Conservation (phyloP, 1,140 invertebrate genomes). For the Tetragonula clypearis region DNA sequence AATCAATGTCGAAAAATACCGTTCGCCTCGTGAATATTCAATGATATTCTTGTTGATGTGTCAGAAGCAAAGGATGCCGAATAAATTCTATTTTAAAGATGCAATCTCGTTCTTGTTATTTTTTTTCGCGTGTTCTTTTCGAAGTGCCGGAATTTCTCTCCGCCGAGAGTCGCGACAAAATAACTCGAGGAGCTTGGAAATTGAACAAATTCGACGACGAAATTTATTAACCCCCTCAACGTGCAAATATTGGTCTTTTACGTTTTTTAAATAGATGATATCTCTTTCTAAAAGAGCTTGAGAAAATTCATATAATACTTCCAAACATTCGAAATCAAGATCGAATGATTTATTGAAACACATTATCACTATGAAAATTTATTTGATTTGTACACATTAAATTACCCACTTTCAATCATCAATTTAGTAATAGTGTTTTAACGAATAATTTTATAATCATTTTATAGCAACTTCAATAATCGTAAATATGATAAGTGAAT, state of each 20-base stretch:
- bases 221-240: not conserved
- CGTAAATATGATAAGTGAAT: too few species aligned
- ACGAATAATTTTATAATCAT: too few species aligned
- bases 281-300: too few species aligned
- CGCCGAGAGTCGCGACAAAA: too few species aligned
- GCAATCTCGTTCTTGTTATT: not conserved
- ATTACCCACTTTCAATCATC: too few species aligned
- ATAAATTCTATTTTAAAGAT: constrained; percentile 5
- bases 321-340: not conserved
- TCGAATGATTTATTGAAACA: not conserved
- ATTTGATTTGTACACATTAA: too few species aligned
- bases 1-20: constrained; percentile 29
- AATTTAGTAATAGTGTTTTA: too few species aligned
- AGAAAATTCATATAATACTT: not conserved
- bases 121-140: not conserved
- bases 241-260: too few species aligned
- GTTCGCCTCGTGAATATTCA: constrained; percentile 10
- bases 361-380: too few species aligned
- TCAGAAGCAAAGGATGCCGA: not conserved
- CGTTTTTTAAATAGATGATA: too few species aligned
- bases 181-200: not conserved
- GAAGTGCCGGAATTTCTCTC: not conserved
- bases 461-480: too few species aligned
- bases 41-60: not conserved
- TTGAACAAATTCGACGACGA: not conserved